Evolutionary conservation across 2,888 invertebrate genomes (phyloP).

Genomic region (Sceliomorpha sp.): DNA sequence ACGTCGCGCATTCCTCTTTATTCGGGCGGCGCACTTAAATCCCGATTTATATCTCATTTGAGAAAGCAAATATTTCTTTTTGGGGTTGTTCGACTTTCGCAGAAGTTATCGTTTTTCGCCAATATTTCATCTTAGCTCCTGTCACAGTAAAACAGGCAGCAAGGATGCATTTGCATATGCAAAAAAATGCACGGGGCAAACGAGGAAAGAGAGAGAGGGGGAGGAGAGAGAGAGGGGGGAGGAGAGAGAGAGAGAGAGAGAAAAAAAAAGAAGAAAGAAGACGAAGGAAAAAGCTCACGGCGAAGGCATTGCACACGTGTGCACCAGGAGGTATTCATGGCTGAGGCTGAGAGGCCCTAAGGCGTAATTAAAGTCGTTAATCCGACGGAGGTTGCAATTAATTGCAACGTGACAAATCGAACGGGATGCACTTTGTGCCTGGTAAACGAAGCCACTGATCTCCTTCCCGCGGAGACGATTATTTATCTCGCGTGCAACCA

Average conservation of each 20-base stretch:
- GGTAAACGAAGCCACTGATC: constrained; percentile 51
- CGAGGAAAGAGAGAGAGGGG: no score
- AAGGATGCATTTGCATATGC: constrained; percentile 53
- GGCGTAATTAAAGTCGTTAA: constrained; percentile 67
- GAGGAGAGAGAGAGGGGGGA: constrained; percentile 16
- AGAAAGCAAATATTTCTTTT: constrained; percentile 49
- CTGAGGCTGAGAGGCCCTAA: constrained; percentile 49
- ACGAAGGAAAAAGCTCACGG: constrained; percentile 22
- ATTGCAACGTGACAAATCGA: constrained; percentile 70
- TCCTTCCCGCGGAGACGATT: constrained; percentile 53
- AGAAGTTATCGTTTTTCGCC: constrained; percentile 46
- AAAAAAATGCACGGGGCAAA: constrained; percentile 18
- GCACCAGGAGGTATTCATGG: constrained; percentile 36
- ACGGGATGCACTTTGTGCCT: constrained; percentile 53
- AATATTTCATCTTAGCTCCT: constrained; percentile 53
- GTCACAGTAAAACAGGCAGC: constrained; percentile 56
- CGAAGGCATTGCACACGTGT: constrained; percentile 31
- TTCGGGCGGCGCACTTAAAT: no score
- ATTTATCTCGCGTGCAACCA: constrained; percentile 55
- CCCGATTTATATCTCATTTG: constrained; percentile 48
- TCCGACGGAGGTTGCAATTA: constrained; percentile 67
- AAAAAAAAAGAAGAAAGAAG: constrained; percentile 42
- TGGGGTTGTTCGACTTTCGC: constrained; percentile 47
- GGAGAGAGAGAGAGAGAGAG: no score
- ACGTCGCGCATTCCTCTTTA: no score